Evolutionary conservation across 2,113 vertebrate genomes (phyloP), one percentile per base, ranked within the genome.

Genomic region (Sakesphorus luctuosus): DNA sequence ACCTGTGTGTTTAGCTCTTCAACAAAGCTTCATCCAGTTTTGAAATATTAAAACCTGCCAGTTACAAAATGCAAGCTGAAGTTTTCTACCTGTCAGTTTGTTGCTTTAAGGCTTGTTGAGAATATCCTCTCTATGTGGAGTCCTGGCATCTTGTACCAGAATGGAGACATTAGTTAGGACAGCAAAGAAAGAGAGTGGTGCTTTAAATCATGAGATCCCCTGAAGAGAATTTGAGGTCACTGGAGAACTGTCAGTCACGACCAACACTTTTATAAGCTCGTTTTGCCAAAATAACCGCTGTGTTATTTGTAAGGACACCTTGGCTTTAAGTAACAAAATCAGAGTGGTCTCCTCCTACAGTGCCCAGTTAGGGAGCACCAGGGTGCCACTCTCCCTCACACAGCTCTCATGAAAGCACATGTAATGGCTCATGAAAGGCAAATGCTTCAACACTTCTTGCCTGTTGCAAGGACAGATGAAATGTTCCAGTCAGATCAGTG

Each of bases 101-200:
- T 74, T 89, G 73, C 58, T 96, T 95, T 95, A 96, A 96, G 94
- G 96, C 96, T 94, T 90, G 43, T 90, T 91, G 83, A 89, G 95
- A 95, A 88, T 58, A 73, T 31, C 62, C 49, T 87, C 79, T 86
- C 56, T 80, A 15, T 23, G 87, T 78, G 90, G 92, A 93, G 79
- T 89, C 93, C 89, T 94, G 92, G 91, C 85, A 91, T 91, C 86
- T 90, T 47, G 55, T 19, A 84, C 67, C 74, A 89, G 67, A 83
- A 76, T 19, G 55, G 69, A 97, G 88, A 91, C n/a, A 52, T 15
- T 35, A 77, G 76, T 89, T 71, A 84, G 66, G 84, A 89, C 84
- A 94, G 84, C 58, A 46, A 87, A 72, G 61, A 82, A 95, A 81
- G 52, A 88, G 66, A 72, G 56, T 1, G 7, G 68, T 94, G 76